phyloP scores from a whole-genome alignment of 2,888 invertebrate species.

The Chrysomela aeneicollis region DNA sequence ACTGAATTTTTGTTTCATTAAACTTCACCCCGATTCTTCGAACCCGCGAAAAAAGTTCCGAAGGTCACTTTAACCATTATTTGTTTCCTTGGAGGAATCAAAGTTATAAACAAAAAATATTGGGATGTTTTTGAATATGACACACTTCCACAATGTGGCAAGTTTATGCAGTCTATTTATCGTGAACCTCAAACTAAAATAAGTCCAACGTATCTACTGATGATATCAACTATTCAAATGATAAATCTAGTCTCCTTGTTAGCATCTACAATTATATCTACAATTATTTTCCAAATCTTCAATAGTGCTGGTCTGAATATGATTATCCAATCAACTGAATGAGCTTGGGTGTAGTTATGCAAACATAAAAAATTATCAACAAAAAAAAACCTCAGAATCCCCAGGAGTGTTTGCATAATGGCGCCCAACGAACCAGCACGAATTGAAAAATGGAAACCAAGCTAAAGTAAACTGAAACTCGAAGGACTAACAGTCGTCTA shows the following conservation, averaged over 20 bases:
- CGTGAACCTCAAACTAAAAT: neutral
- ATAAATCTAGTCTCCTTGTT: neutral
- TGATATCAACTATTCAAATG: neutral
- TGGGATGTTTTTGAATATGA: no score
- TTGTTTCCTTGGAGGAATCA: no score
- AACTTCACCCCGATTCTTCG: no score
- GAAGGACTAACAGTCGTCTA: neutral
- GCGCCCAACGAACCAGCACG: neutral
- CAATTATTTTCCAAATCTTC: neutral
- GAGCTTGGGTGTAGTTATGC: no score
- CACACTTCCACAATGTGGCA: no score
- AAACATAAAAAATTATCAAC: neutral
- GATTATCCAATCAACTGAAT: neutral
- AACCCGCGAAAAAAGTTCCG: no score
- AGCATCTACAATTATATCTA: neutral
- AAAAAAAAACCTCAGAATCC: neutral
- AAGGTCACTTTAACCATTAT: no score
- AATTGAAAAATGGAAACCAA: neutral
- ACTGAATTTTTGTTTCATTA: no score
- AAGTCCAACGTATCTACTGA: neutral
- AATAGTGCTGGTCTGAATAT: neutral
- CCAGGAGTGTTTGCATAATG: no score
- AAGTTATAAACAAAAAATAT: no score
- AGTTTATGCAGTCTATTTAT: neutral
- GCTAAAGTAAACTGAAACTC: neutral